Evolutionary conservation across 2,113 vertebrate genomes (phyloP).

Genomic region (Brachypodius melanocephalos): DNA sequence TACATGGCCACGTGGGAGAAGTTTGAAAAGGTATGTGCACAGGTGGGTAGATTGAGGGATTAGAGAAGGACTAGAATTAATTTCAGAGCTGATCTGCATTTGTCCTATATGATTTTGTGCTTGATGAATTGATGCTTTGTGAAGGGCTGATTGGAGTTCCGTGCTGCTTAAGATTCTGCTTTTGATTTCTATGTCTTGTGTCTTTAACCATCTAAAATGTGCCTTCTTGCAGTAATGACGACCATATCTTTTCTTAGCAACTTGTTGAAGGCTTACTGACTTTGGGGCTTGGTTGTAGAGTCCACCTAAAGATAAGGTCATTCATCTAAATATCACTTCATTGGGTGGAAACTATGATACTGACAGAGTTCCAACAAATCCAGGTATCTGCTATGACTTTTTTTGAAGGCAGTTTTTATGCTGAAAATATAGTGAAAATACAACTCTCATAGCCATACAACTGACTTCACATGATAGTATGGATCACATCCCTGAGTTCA

Average conservation of each 20-base stretch:
- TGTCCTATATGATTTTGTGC: neutral
- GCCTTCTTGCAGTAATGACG: neutral
- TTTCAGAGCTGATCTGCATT: neutral
- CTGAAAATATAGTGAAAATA: neutral
- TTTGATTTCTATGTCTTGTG: neutral
- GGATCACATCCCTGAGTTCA: neutral
- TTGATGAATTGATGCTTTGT: neutral
- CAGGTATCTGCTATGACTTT: neutral
- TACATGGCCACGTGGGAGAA: neutral
- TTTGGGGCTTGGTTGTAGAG: neutral
- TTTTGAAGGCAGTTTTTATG: neutral
- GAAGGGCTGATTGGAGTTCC: rapidly evolving
- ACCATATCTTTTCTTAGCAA: neutral
- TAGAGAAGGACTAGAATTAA: neutral
- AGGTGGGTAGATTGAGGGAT: neutral
- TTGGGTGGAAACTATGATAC: rapidly evolving
- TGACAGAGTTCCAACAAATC: neutral
- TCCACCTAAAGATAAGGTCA: neutral
- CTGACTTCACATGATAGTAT: neutral
- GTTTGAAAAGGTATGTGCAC: neutral
- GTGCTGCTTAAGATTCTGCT: neutral
- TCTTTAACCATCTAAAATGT: neutral
- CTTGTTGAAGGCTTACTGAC: neutral
- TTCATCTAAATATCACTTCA: neutral
- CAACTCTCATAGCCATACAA: neutral